Conservation (phyloP, 2,888 invertebrate species). For the Chorisops tibialis region DNA sequence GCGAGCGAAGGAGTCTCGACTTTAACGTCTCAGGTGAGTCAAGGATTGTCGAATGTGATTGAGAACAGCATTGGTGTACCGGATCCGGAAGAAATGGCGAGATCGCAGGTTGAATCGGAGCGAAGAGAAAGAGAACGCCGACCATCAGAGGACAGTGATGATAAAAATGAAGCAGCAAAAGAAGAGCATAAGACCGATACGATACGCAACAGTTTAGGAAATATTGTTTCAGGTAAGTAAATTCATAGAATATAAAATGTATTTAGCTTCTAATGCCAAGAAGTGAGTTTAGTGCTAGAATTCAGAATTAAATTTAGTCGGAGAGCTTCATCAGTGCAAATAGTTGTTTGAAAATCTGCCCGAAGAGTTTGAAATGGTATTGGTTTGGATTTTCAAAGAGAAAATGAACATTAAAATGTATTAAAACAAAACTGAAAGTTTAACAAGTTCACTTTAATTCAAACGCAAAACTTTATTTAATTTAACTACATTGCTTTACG, state of each 20-base stretch:
- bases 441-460: no score
- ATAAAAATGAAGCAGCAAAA: not conserved
- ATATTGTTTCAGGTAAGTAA: conserved; percentile 26
- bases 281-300: no score
- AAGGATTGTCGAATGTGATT: conserved; percentile 72
- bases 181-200: conserved; percentile 11
- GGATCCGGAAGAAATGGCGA: conserved; percentile 74
- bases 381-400: no score
- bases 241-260: not conserved
- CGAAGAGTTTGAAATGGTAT: no score
- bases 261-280: no score
- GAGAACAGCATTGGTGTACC: conserved; percentile 82
- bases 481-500: no score
- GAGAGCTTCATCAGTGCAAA: no score
- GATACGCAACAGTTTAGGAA: conserved; percentile 20
- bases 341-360: no score
- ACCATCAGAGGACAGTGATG: not conserved
- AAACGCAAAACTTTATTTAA: no score
- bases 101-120: conserved; percentile 43
- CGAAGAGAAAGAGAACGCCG: not conserved
- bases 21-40: conserved; percentile 77
- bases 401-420: no score
- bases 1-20: conserved; percentile 73
- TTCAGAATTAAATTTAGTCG: no score
- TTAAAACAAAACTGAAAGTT: no score